Conservation (phyloP, 1,140 invertebrate genomes). For the Bombus turneri region DNA sequence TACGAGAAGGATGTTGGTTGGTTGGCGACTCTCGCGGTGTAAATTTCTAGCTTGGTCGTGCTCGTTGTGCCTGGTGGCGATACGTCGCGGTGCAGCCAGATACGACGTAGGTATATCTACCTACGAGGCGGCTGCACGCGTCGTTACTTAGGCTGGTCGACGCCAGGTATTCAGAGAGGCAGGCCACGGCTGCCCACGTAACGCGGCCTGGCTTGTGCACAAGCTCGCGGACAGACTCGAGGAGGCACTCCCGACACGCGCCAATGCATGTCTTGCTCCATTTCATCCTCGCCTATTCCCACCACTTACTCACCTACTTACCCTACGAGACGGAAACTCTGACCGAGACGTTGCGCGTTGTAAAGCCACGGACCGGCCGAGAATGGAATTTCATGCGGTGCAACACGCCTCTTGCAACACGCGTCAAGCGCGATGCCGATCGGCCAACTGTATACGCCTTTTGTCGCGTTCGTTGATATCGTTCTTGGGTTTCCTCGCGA, state of each 20-base stretch:
- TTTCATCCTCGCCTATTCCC: conserved; percentile 78
- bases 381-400: conserved; percentile 64
- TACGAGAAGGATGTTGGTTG: not conserved
- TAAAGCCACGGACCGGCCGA: conserved; percentile 26
- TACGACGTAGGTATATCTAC: conserved; percentile 37
- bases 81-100: conserved; percentile 22
- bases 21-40: not conserved
- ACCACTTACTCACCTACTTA: conserved; percentile 81
- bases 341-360: conserved; percentile 65
- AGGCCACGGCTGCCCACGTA: conserved; percentile 59
- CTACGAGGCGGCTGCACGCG: conserved; percentile 54
- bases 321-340: conserved; percentile 77
- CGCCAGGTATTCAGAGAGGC: conserved; percentile 37
- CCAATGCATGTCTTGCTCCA: conserved; percentile 81
- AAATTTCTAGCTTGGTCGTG: conserved; percentile 36
- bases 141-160: conserved; percentile 55
- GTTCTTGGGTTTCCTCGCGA: too few species aligned
- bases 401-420: conserved; percentile 57
- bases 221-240: conserved; percentile 50
- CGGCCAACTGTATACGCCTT: not conserved
- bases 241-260: conserved; percentile 81
- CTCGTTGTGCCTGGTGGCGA: conserved; percentile 46
- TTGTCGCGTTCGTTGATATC: not conserved
- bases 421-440: conserved; percentile 5
- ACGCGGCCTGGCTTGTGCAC: conserved; percentile 42